Conservation (phyloP, 2,888 invertebrate genomes). For the Ennomos fuscantarius region DNA sequence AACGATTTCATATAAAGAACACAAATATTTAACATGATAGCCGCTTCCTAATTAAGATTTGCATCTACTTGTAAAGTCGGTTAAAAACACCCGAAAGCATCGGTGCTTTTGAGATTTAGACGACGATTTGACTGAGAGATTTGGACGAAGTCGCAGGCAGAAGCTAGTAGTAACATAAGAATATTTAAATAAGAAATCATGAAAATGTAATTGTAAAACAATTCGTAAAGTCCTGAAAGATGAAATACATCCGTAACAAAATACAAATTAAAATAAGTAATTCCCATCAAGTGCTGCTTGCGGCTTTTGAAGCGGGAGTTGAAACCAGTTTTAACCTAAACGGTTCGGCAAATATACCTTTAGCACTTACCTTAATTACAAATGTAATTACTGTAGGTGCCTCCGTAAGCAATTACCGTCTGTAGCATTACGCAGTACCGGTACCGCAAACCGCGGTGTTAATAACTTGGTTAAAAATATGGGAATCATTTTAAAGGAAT, state of each 20-base stretch:
- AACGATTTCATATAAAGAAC: no score
- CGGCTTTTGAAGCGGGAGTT: conserved; percentile 19
- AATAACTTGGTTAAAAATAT: conserved; percentile 19
- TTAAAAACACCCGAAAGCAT: no score
- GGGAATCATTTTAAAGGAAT: conserved; percentile 10
- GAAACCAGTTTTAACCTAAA: conserved; percentile 26
- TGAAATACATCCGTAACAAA: conserved; percentile 7
- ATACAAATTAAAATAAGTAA: conserved; percentile 26
- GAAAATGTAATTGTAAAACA: background rate
- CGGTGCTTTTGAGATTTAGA: no score
- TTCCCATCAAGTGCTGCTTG: conserved; percentile 16
- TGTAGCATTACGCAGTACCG: conserved; percentile 28
- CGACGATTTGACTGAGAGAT: no score
- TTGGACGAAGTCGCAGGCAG: no score
- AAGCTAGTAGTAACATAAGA: no score
- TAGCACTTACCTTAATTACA: conserved; percentile 42
- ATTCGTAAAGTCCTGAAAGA: background rate
- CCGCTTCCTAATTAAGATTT: no score
- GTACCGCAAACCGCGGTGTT: conserved; percentile 26
- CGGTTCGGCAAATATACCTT: conserved; percentile 30
- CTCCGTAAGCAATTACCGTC: conserved; percentile 36
- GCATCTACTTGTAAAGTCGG: no score
- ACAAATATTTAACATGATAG: no score
- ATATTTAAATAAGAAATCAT: no score
- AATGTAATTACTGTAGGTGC: conserved; percentile 41